A percentile compares a stretch with the other conserved stretches of the same genome.
These are phyloP conservation scores for Altica lythri DNA, from an alignment of 2,888 invertebrate genomes.

Conservation along the genomic window DNA sequence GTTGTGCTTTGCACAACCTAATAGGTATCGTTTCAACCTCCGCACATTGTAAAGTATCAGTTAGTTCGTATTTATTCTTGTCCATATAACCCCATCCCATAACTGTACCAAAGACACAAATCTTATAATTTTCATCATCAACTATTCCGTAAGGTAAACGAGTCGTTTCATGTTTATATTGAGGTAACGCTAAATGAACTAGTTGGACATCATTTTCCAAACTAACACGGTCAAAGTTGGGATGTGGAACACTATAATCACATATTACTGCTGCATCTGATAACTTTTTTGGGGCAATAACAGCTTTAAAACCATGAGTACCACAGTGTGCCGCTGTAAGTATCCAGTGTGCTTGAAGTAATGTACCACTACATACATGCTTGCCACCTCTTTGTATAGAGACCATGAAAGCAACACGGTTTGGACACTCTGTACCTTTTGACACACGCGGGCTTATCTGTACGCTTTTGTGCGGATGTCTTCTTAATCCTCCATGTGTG, in stretches of 20 bases:
- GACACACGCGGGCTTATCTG: no score
- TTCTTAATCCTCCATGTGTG: no score
- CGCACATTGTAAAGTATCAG: background rate
- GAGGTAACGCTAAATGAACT: no score
- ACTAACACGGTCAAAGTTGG: no score
- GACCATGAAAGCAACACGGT: constrained; percentile 22
- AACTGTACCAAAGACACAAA: background rate
- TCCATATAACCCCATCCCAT: constrained; percentile 6
- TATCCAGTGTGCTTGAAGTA: constrained; percentile 26
- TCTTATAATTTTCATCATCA: no score
- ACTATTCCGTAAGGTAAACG: no score
- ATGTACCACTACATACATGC: constrained; percentile 26
- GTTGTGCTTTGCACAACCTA: background rate
- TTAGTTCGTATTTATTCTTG: no score
- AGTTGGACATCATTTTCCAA: no score
- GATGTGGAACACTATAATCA: background rate
- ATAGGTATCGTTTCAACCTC: background rate
- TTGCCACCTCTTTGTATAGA: constrained; percentile 15
- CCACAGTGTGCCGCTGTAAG: constrained; percentile 31
- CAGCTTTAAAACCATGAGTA: background rate
- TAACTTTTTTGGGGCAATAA: background rate
- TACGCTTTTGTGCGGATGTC: no score
- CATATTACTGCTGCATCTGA: background rate
- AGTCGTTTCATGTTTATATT: no score
- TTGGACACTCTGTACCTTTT: background rate